Evolutionary conservation across 2,888 invertebrate genomes (phyloP).

Genomic region (Junonia oenone): DNA sequence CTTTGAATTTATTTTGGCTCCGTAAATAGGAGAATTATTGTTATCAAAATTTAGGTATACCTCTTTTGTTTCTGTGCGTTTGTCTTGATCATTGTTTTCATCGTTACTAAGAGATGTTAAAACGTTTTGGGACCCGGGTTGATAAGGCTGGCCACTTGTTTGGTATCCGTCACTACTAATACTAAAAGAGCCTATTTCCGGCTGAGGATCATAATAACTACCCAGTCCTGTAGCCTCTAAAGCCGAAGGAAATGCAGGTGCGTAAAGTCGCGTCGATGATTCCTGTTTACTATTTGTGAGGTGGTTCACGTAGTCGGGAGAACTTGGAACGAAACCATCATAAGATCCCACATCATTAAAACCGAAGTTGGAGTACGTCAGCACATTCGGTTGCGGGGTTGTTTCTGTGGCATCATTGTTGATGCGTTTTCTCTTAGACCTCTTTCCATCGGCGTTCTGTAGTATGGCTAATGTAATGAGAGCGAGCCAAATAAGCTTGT

Average conservation of each 20-base stretch:
- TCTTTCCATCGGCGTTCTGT: conserved; percentile 47
- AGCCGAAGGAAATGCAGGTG: conserved; percentile 64
- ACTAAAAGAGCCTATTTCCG: conserved; percentile 41
- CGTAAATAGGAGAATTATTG: conserved; percentile 52
- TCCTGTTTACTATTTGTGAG: conserved; percentile 51
- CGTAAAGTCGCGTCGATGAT: conserved; percentile 54
- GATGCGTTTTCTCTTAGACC: conserved; percentile 51
- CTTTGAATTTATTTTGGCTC: conserved; percentile 57
- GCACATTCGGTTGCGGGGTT: conserved; percentile 61
- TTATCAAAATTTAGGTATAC: conserved; percentile 40
- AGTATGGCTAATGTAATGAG: conserved; percentile 46
- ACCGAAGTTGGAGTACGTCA: conserved; percentile 69
- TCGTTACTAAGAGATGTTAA: conserved; percentile 48
- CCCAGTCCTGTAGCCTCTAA: conserved; percentile 50
- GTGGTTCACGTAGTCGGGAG: conserved; percentile 60
- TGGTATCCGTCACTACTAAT: conserved; percentile 43
- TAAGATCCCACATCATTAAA: conserved; percentile 66
- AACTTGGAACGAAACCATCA: conserved; percentile 65
- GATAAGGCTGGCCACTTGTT: conserved; percentile 49
- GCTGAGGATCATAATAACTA: conserved; percentile 43
- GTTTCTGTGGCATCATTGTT: conserved; percentile 48
- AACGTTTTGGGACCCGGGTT: conserved; percentile 46
- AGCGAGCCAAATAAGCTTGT: conserved; percentile 46
- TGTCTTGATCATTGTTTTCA: conserved; percentile 37
- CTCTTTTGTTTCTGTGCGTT: conserved; percentile 40